Evolutionary conservation across 2,888 invertebrate species (phyloP).

Genomic region (Leptogaster cylindrica): DNA sequence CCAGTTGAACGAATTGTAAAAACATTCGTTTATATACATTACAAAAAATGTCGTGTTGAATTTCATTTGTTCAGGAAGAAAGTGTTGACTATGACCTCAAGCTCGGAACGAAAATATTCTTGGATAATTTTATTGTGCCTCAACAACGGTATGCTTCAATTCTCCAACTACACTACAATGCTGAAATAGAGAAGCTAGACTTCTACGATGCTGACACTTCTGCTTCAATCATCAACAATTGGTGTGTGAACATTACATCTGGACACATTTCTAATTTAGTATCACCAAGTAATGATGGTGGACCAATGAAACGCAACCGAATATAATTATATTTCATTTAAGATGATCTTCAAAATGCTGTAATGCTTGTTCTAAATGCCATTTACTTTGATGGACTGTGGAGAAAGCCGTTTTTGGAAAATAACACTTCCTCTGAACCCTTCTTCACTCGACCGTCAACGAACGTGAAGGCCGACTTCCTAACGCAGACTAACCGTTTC

Average conservation of each 20-base stretch:
- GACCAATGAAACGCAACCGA: not conserved
- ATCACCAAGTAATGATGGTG: constrained; percentile 63
- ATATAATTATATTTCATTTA: constrained; percentile 36
- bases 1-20: too few relatives aligned
- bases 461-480: constrained; percentile 67
- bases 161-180: constrained; percentile 70
- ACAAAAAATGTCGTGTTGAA: not conserved
- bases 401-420: constrained; percentile 72
- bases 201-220: constrained; percentile 67
- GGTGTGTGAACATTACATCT: constrained; percentile 78
- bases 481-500: constrained; percentile 73
- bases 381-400: constrained; percentile 84
- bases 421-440: constrained; percentile 65
- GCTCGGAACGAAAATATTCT: constrained; percentile 70
- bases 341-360: constrained; percentile 68
- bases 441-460: constrained; percentile 68
- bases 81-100: constrained; percentile 66
- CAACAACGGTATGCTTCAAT: constrained; percentile 69
- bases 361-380: constrained; percentile 75
- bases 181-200: constrained; percentile 70
- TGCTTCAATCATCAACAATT: constrained; percentile 74
- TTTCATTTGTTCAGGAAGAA: constrained; percentile 40
- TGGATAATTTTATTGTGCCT: constrained; percentile 65
- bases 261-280: constrained; percentile 75
- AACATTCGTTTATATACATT: not conserved